Evolutionary conservation across 2,797 vertebrate genomes (phyloP), one percentile per base, ranked within the genome.

Genomic region (Semaprochilodus insignis): DNA sequence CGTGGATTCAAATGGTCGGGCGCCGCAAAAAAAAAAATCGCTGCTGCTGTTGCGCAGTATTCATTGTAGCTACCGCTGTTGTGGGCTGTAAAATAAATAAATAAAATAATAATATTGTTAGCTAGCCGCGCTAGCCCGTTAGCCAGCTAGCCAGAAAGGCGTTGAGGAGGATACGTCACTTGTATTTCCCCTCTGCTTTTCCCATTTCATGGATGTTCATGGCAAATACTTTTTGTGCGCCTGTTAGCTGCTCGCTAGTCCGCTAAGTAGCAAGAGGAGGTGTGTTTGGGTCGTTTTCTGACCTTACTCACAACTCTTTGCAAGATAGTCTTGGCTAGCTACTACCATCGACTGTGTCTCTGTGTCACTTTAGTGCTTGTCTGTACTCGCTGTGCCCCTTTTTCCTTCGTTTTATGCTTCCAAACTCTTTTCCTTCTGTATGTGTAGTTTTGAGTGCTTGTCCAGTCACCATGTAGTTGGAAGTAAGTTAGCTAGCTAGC

Each of bases 151-250:
- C 81, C 83, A 91, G 91, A 91, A 91, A 93, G 91, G 93, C 93
- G 92, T 88, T 88, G 88, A 90, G 92, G 94, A 13, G 44, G 44
- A 48, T 93, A 95, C 94, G 94, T 96, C 94, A 95, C 94, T 90
- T 90, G 91, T 90, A 87, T 91, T 90, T 88, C 89, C 86, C 89
- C 86, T 86, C 88, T 86, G 82, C 86, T 86, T 88, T 89, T 88
- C 82, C 77, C 85, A 78, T 82, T 82, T 88, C 87, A 73, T 71
- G 82, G 80, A 88, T 85, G 88, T 87, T 86, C 84, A 74, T 60
- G 77, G 86, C 86, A 76, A 71, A 76, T 65, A 90, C 79, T 86
- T 82, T 83, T 81, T 86, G 86, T 76, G 81, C 88, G 83, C 75
- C 71, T 74, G 40, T 36, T 73, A 80, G 72, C 82, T 57, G 67